Evolutionary conservation across 2,797 vertebrate species (phyloP).

Genomic region (Champsocephalus esox): DNA sequence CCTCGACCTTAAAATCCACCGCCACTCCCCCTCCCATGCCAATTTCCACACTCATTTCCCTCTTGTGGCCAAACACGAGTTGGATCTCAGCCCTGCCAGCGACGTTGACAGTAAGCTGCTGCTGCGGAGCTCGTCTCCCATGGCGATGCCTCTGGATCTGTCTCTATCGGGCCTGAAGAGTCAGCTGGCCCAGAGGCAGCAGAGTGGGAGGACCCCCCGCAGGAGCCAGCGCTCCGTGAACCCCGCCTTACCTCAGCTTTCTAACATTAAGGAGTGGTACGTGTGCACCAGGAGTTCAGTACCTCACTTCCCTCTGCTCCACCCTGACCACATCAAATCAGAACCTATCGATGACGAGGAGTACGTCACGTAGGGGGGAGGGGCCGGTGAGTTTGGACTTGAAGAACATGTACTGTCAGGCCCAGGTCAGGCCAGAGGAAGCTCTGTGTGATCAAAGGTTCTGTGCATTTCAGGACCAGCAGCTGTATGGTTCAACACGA

Average conservation of each 20-base stretch:
- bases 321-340: slow-evolving; percentile 82
- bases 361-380: slow-evolving; percentile 73
- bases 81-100: slow-evolving; percentile 49
- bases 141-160: slow-evolving; percentile 78
- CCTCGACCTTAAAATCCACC: slow-evolving; percentile 80
- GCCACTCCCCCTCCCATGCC: slow-evolving; percentile 59
- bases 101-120: slow-evolving; percentile 69
- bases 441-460: slow-evolving; percentile 50
- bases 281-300: slow-evolving; percentile 88
- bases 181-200: slow-evolving; percentile 73
- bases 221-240: slow-evolving; percentile 80
- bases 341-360: slow-evolving; percentile 80
- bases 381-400: slow-evolving; percentile 10
- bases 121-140: slow-evolving; percentile 73
- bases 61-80: slow-evolving; percentile 51
- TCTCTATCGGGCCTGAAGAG: slow-evolving; percentile 79
- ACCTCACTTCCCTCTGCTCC: slow-evolving; percentile 72
- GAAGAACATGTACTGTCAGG: slow-evolving; percentile 33
- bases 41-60: slow-evolving; percentile 61
- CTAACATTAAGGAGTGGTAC: slow-evolving; percentile 99
- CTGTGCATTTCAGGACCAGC: slow-evolving; percentile 57
- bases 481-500: slow-evolving; percentile 35
- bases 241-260: slow-evolving; percentile 92
- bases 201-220: slow-evolving; percentile 56
- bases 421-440: slow-evolving; percentile 45